A percentile compares a stretch with the other conserved stretches of the same genome.
phyloP scores from a whole-genome alignment of 2,888 invertebrate species.

The Metellina segmentata region DNA sequence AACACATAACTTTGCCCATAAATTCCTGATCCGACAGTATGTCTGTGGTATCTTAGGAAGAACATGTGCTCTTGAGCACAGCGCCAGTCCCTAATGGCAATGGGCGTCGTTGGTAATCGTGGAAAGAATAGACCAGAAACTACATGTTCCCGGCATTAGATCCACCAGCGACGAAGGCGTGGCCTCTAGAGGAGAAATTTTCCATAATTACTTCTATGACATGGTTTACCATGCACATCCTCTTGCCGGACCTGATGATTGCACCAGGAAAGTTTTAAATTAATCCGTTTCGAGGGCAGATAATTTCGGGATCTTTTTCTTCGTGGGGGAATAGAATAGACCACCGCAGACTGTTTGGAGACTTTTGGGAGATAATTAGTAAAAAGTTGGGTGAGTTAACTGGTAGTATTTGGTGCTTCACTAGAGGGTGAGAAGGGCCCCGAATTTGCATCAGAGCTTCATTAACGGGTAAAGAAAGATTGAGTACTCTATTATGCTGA shows the following conservation, averaged over 20 bases:
- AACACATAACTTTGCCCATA: background rate
- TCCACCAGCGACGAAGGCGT: background rate
- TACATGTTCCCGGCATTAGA: conserved; percentile 25
- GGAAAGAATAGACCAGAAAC: conserved; percentile 11
- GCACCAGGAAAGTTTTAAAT: conserved; percentile 42
- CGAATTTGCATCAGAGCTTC: background rate
- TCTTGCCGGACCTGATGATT: conserved; percentile 23
- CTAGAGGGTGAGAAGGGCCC: no score
- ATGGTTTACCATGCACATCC: conserved; percentile 9
- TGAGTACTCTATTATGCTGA: background rate
- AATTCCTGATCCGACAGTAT: background rate
- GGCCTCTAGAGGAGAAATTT: background rate
- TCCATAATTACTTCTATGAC: conserved; percentile 40
- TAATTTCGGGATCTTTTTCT: conserved; percentile 22
- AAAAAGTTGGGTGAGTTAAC: background rate
- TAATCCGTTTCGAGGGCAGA: conserved; percentile 30
- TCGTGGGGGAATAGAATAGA: background rate
- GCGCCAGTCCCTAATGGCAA: conserved; percentile 24
- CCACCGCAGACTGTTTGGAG: background rate
- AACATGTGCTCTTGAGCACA: conserved; percentile 15
- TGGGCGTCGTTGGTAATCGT: conserved; percentile 1
- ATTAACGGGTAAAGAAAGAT: background rate
- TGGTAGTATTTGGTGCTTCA: background rate
- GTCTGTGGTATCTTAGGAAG: background rate
- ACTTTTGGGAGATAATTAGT: conserved; percentile 23